Evolutionary conservation across 2,797 vertebrate genomes (phyloP).

Genomic region (Enteromius treurensis): DNA sequence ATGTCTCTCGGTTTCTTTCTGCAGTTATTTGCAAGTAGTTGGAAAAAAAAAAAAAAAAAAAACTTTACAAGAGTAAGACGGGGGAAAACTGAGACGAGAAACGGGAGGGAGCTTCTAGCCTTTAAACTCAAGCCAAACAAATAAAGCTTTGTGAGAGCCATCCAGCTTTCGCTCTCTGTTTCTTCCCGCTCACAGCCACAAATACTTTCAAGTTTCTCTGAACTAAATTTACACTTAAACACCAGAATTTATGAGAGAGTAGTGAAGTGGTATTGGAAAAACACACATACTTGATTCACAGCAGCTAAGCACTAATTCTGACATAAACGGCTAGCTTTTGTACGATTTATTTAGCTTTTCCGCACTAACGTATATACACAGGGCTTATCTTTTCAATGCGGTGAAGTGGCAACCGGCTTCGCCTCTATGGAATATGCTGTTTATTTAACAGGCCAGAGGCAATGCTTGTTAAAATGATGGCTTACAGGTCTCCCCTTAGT

Average conservation of each 20-base stretch:
- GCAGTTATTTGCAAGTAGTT: constrained; percentile 37
- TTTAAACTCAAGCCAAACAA: constrained; percentile 56
- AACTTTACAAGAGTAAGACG: constrained; percentile 41
- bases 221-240: constrained; percentile 52
- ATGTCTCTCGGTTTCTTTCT: constrained; percentile 34
- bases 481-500: constrained; percentile 33
- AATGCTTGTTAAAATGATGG: constrained; percentile 44
- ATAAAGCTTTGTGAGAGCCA: constrained; percentile 54
- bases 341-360: constrained; percentile 51
- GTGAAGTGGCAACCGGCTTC: constrained; percentile 25
- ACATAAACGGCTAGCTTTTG: constrained; percentile 44
- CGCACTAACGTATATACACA: constrained; percentile 20
- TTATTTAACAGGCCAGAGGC: constrained; percentile 56
- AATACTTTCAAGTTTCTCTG: constrained; percentile 33
- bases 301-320: constrained; percentile 50
- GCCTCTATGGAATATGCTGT: constrained; percentile 50
- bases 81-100: constrained; percentile 35
- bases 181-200: constrained; percentile 26
- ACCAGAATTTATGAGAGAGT: constrained; percentile 44
- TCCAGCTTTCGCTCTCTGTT: constrained; percentile 22
- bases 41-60: constrained; percentile 23
- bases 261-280: constrained; percentile 46
- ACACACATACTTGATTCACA: constrained; percentile 46
- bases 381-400: constrained; percentile 43
- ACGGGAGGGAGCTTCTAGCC: constrained; percentile 15